Conservation (phyloP, 1,140 invertebrate genomes). For the Agrilus planipennis region DNA sequence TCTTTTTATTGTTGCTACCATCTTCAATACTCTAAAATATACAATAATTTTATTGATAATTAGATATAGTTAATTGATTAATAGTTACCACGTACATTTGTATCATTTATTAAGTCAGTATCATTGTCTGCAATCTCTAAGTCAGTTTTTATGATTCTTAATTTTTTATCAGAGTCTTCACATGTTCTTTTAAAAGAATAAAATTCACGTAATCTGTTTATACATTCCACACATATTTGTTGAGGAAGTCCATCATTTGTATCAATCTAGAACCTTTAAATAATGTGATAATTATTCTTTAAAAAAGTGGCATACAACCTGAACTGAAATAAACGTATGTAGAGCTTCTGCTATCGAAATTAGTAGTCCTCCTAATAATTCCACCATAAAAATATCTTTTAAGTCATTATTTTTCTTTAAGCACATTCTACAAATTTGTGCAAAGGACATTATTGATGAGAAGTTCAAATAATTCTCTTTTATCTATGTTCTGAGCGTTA, state of each 20-base stretch:
- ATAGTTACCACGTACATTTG: background rate
- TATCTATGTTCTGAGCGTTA: too few species aligned
- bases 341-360: too few species aligned
- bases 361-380: too few species aligned
- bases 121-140: background rate
- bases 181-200: conserved; percentile 21
- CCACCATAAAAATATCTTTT: too few species aligned
- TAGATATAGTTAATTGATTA: background rate
- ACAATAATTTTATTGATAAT: background rate
- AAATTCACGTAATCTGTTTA: conserved; percentile 13
- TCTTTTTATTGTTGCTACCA: conserved; percentile 5
- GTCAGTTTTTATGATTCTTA: conserved; percentile 7
- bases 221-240: conserved; percentile 21
- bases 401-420: too few species aligned
- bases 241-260: conserved; percentile 24
- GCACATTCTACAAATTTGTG: too few species aligned
- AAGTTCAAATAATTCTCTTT: too few species aligned
- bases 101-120: background rate
- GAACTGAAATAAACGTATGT: too few species aligned
- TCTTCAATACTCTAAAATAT: conserved; percentile 4
- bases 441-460: too few species aligned
- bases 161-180: conserved; percentile 16
- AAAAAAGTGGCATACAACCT: too few species aligned
- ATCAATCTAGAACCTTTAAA: too few species aligned
- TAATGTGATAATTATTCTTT: too few species aligned